A percentile compares a stretch with the other conserved stretches of the same genome.
phyloP scores from a whole-genome alignment of 92 coral and sea anemone species.

The Umimayanthus chanpuru region DNA sequence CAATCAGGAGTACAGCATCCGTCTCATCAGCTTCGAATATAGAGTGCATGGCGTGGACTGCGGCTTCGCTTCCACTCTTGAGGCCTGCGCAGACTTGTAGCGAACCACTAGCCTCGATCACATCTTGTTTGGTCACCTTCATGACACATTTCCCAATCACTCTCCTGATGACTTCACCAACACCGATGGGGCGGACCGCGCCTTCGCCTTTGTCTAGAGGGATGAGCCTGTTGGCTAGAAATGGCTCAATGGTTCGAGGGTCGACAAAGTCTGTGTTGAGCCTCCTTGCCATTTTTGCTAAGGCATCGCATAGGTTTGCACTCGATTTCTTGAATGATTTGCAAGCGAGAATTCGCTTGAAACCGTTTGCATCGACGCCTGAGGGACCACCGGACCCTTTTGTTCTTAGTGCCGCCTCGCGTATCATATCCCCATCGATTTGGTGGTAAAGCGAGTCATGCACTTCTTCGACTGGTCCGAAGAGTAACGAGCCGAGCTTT shows the following conservation, averaged over 20 bases:
- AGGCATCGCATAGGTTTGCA: constrained; percentile 25
- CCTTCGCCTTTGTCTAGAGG: constrained; percentile 27
- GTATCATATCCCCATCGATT: constrained; percentile 37
- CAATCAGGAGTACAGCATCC: constrained; percentile 45
- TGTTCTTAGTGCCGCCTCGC: constrained; percentile 27
- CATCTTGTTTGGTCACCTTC: constrained; percentile 15
- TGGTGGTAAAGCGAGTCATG: constrained; percentile 33
- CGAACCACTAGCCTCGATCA: constrained; percentile 38
- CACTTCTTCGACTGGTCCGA: constrained; percentile 54
- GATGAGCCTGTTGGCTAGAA: constrained; percentile 21
- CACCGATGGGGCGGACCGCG: constrained; percentile 26
- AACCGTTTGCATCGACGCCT: constrained; percentile 43
- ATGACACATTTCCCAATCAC: not conserved
- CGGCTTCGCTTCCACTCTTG: constrained; percentile 44
- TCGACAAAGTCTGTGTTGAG: constrained; percentile 22
- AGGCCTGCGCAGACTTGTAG: constrained; percentile 41
- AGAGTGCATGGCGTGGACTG: constrained; percentile 50
- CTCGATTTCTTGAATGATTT: constrained; percentile 35
- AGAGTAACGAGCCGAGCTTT: constrained; percentile 38
- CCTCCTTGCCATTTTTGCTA: constrained; percentile 30
- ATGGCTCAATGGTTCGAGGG: constrained; percentile 1
- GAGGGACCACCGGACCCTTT: constrained; percentile 47
- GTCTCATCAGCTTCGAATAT: constrained; percentile 40
- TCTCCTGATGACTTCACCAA: constrained; percentile 25
- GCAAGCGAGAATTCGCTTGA: constrained; percentile 11